Conservation (phyloP, 2,797 vertebrate genomes). For the Nannoperca australis region DNA sequence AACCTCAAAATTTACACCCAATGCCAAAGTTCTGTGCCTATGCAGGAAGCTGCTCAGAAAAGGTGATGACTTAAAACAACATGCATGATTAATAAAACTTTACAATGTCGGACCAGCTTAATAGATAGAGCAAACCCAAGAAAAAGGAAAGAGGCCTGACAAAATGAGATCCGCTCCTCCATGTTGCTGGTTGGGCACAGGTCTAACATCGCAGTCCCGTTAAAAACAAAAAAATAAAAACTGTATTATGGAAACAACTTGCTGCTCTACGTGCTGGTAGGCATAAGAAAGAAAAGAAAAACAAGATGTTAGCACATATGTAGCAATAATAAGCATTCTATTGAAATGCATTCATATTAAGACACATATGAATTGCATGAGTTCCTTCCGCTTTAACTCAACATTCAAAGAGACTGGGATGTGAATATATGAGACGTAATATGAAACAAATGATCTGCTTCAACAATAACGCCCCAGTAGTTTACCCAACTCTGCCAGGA, state of each 20-base stretch:
- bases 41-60: not conserved
- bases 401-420: not conserved
- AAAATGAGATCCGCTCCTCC: too few species aligned
- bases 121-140: not conserved
- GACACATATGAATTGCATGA: not conserved
- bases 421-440: not conserved
- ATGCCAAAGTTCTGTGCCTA: not conserved
- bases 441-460: constrained; percentile 19
- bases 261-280: too few species aligned
- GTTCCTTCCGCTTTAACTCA: not conserved
- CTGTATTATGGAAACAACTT: too few species aligned
- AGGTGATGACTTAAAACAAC: not conserved
- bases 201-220: too few species aligned
- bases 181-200: too few species aligned
- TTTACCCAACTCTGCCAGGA: not conserved
- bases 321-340: too few species aligned
- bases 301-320: not conserved
- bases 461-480: not conserved
- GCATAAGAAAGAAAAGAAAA: too few species aligned
- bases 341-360: too few species aligned
- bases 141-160: not conserved
- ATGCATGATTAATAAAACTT: not conserved
- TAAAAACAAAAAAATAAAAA: too few species aligned
- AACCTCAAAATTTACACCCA: not conserved
- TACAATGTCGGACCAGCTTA: not conserved